Base-by-base conservation (phyloP, 2,888 invertebrate species). In the Drosophila gaucha region DNA sequence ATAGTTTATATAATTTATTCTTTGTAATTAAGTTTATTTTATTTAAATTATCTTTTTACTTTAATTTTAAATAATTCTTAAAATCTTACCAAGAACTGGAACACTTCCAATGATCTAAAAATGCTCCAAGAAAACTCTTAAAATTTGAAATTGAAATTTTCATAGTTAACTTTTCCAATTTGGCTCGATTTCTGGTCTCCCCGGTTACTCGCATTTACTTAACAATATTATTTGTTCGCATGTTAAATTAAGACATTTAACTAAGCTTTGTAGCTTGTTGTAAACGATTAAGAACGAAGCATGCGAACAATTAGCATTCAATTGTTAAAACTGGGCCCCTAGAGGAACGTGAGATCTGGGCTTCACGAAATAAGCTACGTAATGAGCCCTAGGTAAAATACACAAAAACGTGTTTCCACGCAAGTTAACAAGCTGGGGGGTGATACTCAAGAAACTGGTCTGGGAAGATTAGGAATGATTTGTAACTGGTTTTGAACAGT, bases 301-400 rank as follows among this genome's bases (percentile, higher is more conserved):
- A 38, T 43, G 57, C 56, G 22, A 47, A 62, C 56, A 86, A 83
- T 80, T 80, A 86, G 55, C 77, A 62, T 33, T 44, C 16, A 60
- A 64, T 57, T 63, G 83, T 54, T 63, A 78, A 79, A 60, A 58
- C 14, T 46, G 22, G 30, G 44, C 43, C 44, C 36, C n/a, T n/a
- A 38, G 33, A 41, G 44, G 16, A 56, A 62, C 59, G 39, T 66
- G 44, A 44, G 35, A 51, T 51, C 65, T 28, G 24, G 16, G 28
- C n/a, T 36, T 26, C 47, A 24, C 28, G 38, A 64, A 63, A 63
- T 51, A 24, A 38, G 16, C 28, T 38, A 49, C 33, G 10, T n/a
- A 26, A 28, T n/a, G 31, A 35, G 24, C 28, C 18, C 41, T 18
- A 39, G 41, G 9, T 50, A 30, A 22, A 24, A 14, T 14, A 44